These are phyloP conservation scores for Augochlora pura DNA, from an alignment of 1,140 invertebrate species.

Conservation along the genomic window DNA sequence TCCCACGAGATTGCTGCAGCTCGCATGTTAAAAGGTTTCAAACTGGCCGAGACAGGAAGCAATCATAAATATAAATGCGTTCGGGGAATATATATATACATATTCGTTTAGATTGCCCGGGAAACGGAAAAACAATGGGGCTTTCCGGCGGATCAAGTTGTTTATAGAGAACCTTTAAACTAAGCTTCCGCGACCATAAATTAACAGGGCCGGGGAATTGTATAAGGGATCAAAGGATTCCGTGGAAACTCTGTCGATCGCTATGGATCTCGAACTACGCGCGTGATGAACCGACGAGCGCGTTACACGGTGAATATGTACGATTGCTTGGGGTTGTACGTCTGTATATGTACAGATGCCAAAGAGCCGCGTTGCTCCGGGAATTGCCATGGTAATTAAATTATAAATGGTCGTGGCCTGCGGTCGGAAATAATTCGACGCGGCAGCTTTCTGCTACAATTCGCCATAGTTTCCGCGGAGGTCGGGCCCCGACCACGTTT, in stretches of 20 bases:
- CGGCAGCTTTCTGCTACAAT: conserved; percentile 73
- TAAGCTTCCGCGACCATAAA: conserved; percentile 5
- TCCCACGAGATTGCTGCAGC: no score
- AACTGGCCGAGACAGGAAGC: no score
- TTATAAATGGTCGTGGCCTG: conserved; percentile 73
- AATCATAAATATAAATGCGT: no score
- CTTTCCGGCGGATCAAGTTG: no score
- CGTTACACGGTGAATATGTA: conserved; percentile 32
- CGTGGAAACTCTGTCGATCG: conserved; percentile 37
- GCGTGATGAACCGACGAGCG: conserved; percentile 20
- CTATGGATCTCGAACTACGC: conserved; percentile 8
- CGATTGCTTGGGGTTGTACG: conserved; percentile 19
- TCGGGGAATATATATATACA: no score
- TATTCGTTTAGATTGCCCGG: no score
- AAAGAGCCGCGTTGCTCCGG: conserved; percentile 54
- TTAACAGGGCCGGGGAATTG: background rate
- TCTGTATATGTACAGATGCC: conserved; percentile 42
- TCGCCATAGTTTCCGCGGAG: conserved; percentile 68
- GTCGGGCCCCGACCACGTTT: conserved; percentile 60
- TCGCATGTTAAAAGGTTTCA: no score
- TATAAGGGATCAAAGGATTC: conserved; percentile 14
- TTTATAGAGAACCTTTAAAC: no score
- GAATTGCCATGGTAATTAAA: conserved; percentile 75
- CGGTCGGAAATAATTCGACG: conserved; percentile 77
- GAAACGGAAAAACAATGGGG: no score